Percentiles rank a stretch among this genome's conserved stretches.
Evolutionary conservation across 2,888 invertebrate genomes (phyloP).

Genomic region (Monopis laevigella): DNA sequence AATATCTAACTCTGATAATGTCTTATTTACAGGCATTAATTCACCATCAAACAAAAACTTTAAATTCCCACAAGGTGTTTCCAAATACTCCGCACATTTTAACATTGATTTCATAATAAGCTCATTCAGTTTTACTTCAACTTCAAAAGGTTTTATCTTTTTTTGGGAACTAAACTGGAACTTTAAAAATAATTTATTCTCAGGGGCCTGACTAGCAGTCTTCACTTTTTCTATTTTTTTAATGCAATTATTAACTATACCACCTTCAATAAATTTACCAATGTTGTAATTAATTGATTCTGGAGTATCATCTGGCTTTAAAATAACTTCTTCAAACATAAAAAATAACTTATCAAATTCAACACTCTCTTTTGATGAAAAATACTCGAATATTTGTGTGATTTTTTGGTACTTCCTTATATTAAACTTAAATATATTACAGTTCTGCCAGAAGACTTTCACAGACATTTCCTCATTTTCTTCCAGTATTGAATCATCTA

Average conservation of each 20-base stretch:
- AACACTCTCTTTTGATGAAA: conserved; percentile 37
- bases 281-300: conserved; percentile 46
- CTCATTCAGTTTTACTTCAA: conserved; percentile 32
- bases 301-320: conserved; percentile 47
- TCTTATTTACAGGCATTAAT: conserved; percentile 38
- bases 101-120: conserved; percentile 44
- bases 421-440: conserved; percentile 42
- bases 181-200: conserved; percentile 23
- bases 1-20: conserved; percentile 47
- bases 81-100: conserved; percentile 52
- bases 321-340: conserved; percentile 41
- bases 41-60: conserved; percentile 66
- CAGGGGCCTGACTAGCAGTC: conserved; percentile 25
- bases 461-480: conserved; percentile 51
- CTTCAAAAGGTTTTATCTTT: conserved; percentile 41
- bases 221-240: conserved; percentile 13
- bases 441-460: conserved; percentile 53
- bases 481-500: conserved; percentile 25
- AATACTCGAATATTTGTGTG: conserved; percentile 43
- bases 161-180: conserved; percentile 56
- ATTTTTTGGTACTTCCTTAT: conserved; percentile 49
- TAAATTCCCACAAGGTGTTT: conserved; percentile 39
- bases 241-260: conserved; percentile 37
- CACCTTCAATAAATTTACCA: conserved; percentile 55
- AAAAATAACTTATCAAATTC: conserved; percentile 39